phyloP scores from a whole-genome alignment of 2,888 invertebrate genomes.

The Campoplex nolae region DNA sequence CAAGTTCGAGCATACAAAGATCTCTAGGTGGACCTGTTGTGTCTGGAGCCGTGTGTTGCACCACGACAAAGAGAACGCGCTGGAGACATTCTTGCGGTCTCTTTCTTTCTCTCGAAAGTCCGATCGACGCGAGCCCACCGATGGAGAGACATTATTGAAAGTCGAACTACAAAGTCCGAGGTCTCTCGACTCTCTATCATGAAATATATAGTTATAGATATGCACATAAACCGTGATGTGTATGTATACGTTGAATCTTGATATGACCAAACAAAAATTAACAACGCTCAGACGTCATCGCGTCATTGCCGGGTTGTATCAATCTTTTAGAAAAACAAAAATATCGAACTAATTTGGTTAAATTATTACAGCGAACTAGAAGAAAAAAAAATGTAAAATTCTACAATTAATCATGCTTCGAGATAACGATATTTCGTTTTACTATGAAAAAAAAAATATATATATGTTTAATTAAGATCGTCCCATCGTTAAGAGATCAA shows the following conservation, averaged over 20 bases:
- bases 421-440: conserved; percentile 3
- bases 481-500: neutral
- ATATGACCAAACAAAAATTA: conserved; percentile 11
- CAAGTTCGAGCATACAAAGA: conserved; percentile 10
- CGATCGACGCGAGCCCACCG: conserved; percentile 77
- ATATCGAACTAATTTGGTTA: conserved; percentile 7
- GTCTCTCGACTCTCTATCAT: conserved; percentile 52
- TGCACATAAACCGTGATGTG: neutral
- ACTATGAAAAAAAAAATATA: neutral
- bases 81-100: conserved; percentile 70
- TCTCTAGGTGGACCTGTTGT: conserved; percentile 58
- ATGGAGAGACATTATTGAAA: conserved; percentile 80
- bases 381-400: neutral
- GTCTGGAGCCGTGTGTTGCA: conserved; percentile 54
- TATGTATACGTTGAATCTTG: conserved; percentile 14
- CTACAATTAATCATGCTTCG: conserved; percentile 3
- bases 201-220: conserved; percentile 17
- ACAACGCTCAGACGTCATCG: conserved; percentile 18
- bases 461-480: conserved; percentile 5
- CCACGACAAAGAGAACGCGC: conserved; percentile 54
- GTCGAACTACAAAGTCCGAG: conserved; percentile 75
- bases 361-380: neutral
- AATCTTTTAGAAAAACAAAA: neutral
- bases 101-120: conserved; percentile 73
- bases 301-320: conserved; percentile 8